Percentiles rank a stretch among this genome's conserved stretches.
phyloP scores from a whole-genome alignment of 2,888 invertebrate genomes.

The Graphium colonna region DNA sequence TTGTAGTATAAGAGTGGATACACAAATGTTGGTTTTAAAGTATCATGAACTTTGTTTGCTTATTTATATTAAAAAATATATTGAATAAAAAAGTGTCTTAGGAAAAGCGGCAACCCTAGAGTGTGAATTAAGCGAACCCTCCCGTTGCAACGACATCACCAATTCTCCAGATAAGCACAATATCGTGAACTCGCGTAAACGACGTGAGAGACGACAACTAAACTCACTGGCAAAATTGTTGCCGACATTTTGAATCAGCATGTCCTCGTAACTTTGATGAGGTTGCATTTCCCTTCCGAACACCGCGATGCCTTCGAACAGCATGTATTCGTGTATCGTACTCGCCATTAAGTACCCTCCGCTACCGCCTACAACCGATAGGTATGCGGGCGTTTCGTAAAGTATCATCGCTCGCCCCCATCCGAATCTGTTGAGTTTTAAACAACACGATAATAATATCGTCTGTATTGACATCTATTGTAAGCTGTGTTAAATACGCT shows the following conservation, averaged over 20 bases:
- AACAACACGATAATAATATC: conserved; percentile 7
- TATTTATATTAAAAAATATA: no score
- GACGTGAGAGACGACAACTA: conserved; percentile 22
- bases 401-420: conserved; percentile 87
- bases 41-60: no score
- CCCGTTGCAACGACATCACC: not conserved
- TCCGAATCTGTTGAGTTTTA: conserved; percentile 77
- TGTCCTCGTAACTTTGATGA: conserved; percentile 67
- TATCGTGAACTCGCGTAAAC: conserved; percentile 13
- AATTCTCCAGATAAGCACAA: conserved; percentile 10
- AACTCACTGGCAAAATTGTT: conserved; percentile 79
- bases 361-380: conserved; percentile 82
- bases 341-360: conserved; percentile 90
- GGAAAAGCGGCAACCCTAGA: conserved; percentile 15
- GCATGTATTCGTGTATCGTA: conserved; percentile 82
- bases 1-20: no score
- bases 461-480: conserved; percentile 43
- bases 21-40: no score
- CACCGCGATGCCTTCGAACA: conserved; percentile 46
- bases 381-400: conserved; percentile 87
- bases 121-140: not conserved
- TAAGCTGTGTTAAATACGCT: not conserved
- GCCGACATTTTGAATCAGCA: conserved; percentile 70
- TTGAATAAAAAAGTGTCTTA: no score
- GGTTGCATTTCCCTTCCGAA: conserved; percentile 57